These are phyloP conservation scores for Lasioglossum morio DNA, from an alignment of 2,888 invertebrate species.

Conservation along the genomic window DNA sequence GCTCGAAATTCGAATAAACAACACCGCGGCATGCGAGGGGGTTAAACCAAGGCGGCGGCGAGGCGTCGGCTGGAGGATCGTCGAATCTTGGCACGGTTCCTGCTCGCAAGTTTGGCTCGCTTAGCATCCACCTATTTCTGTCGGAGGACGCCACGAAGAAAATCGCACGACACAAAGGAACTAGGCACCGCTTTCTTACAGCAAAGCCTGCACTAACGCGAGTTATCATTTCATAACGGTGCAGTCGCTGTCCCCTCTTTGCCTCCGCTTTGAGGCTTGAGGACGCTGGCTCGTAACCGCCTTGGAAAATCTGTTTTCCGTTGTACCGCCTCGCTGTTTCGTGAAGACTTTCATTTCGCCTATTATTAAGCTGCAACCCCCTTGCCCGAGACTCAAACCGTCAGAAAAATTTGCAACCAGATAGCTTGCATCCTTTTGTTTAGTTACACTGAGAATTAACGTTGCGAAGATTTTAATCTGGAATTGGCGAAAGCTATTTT, in stretches of 20 bases:
- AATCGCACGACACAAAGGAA: constrained; percentile 23
- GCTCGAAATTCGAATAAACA: constrained; percentile 73
- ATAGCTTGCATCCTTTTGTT: not conserved
- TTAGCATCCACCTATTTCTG: constrained; percentile 44
- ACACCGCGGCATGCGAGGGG: constrained; percentile 57
- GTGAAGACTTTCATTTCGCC: constrained; percentile 21
- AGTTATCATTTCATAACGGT: constrained; percentile 4
- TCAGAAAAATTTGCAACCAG: not conserved
- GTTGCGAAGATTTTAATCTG: not conserved
- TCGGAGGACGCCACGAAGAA: constrained; percentile 38
- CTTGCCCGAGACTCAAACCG: not conserved
- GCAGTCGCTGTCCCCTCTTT: not conserved
- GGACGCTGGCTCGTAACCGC: not conserved
- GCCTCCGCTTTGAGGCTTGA: not conserved
- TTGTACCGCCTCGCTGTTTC: constrained; percentile 1
- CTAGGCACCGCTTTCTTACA: not conserved
- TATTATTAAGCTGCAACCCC: not conserved
- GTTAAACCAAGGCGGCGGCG: constrained; percentile 42
- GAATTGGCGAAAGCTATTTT: not conserved
- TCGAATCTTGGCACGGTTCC: constrained; percentile 80
- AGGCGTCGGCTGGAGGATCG: constrained; percentile 58
- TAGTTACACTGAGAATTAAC: not conserved
- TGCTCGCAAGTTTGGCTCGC: constrained; percentile 58
- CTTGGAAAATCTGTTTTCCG: not conserved
- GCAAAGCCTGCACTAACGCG: not conserved